Evolutionary conservation across 1,140 invertebrate species (phyloP).

Genomic region (Drosophila repletoides): DNA sequence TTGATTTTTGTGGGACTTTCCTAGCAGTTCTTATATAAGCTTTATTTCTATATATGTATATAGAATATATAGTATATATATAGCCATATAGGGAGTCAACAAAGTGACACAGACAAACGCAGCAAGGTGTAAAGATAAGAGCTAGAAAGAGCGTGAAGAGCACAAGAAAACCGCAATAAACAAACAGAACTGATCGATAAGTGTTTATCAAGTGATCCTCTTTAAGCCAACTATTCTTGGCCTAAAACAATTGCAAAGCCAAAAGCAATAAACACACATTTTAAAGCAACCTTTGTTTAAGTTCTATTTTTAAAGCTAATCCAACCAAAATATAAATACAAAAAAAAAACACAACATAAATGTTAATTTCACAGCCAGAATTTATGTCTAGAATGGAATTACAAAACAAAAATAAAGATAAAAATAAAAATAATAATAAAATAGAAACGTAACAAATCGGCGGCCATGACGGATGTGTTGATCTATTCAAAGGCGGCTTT

Average conservation of each 20-base stretch:
- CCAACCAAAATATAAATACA: no score
- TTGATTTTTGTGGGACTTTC: not conserved
- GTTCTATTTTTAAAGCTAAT: no score
- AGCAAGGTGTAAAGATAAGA: constrained; percentile 26
- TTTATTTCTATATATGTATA: not conserved
- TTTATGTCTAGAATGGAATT: not conserved
- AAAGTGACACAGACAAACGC: not conserved
- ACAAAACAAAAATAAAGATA: no score
- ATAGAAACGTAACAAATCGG: constrained; percentile 65
- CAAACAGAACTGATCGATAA: no score
- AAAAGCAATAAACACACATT: no score
- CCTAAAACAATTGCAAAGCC: no score
- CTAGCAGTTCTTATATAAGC: not conserved
- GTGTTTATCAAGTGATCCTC: no score
- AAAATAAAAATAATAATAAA: no score
- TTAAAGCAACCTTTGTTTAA: no score
- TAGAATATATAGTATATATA: not conserved
- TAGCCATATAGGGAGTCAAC: not conserved
- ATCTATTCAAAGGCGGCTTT: constrained; percentile 41
- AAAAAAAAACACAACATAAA: not conserved
- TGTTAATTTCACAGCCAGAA: constrained; percentile 3
- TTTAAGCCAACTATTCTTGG: no score
- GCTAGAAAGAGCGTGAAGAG: not conserved
- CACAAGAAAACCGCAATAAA: not conserved
- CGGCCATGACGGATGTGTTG: constrained; percentile 61